phyloP scores from a whole-genome alignment of 2,113 vertebrate genomes.

The Ceyx melanurus region DNA sequence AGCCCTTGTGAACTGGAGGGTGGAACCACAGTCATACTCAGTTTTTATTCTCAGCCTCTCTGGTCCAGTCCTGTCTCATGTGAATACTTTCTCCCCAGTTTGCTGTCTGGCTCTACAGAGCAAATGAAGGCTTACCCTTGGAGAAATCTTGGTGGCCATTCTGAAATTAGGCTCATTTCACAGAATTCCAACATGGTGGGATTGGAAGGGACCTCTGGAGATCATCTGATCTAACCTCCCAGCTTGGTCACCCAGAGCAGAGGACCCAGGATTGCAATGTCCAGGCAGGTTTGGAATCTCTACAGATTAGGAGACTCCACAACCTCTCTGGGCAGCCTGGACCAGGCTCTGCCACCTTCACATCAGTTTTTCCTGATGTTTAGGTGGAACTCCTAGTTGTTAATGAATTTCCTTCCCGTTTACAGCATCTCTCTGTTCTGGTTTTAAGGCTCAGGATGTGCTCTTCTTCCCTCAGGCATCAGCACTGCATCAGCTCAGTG shows the following conservation, averaged over 20 bases:
- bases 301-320: too few species aligned
- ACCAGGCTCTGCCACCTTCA: too few species aligned
- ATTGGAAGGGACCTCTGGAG: too few species aligned
- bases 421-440: background rate
- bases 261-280: too few species aligned
- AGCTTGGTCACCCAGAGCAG: too few species aligned
- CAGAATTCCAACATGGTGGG: too few species aligned
- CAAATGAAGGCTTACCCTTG: background rate
- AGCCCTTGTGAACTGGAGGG: background rate
- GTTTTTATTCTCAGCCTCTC: rapidly evolving
- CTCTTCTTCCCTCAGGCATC: rapidly evolving
- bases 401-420: background rate
- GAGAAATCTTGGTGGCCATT: background rate
- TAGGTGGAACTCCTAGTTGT: background rate
- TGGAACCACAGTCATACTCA: background rate
- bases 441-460: background rate
- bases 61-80: background rate
- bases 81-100: background rate
- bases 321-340: too few species aligned
- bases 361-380: too few species aligned
- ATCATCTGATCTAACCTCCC: too few species aligned
- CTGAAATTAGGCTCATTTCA: background rate
- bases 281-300: too few species aligned
- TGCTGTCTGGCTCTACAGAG: background rate
- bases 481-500: background rate